Percentiles rank a stretch among this genome's conserved stretches.
These are phyloP conservation scores for Acipenser oxyrinchus DNA, from an alignment of 2,797 vertebrate genomes.

Conservation along the genomic window DNA sequence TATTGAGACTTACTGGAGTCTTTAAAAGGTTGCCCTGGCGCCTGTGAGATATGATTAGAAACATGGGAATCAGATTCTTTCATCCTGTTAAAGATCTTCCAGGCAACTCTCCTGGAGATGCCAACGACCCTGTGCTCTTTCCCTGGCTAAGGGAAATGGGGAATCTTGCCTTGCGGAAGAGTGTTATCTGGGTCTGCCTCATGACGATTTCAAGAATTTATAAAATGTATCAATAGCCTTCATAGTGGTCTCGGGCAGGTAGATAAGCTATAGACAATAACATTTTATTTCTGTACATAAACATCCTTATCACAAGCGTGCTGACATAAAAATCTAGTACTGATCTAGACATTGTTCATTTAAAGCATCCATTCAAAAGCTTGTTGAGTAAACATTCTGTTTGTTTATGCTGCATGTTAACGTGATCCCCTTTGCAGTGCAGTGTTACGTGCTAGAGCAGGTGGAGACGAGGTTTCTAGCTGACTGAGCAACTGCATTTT, in stretches of 20 bases:
- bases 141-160: slow-evolving; percentile 48
- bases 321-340: background rate
- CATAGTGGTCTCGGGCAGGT: background rate
- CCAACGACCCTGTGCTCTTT: slow-evolving; percentile 36
- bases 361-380: too few species aligned
- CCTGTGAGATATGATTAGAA: slow-evolving; percentile 68
- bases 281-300: slow-evolving; percentile 1
- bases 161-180: slow-evolving; percentile 24
- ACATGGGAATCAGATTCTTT: slow-evolving; percentile 65
- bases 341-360: too few species aligned
- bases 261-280: slow-evolving; percentile 1
- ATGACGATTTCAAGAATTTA: background rate
- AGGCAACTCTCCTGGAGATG: slow-evolving; percentile 8
- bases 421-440: too few species aligned
- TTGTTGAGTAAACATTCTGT: too few species aligned
- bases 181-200: slow-evolving; percentile 10
- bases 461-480: too few species aligned
- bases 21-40: slow-evolving; percentile 62
- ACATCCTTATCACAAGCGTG: background rate
- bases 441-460: too few species aligned
- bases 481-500: too few species aligned
- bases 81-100: slow-evolving; percentile 28
- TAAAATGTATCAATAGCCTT: background rate
- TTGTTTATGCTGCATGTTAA: too few species aligned
- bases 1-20: slow-evolving; percentile 53